Evolutionary conservation across 2,797 vertebrate species (phyloP), one percentile per base, ranked within the genome.

Genomic region (Pitangus sulphuratus): DNA sequence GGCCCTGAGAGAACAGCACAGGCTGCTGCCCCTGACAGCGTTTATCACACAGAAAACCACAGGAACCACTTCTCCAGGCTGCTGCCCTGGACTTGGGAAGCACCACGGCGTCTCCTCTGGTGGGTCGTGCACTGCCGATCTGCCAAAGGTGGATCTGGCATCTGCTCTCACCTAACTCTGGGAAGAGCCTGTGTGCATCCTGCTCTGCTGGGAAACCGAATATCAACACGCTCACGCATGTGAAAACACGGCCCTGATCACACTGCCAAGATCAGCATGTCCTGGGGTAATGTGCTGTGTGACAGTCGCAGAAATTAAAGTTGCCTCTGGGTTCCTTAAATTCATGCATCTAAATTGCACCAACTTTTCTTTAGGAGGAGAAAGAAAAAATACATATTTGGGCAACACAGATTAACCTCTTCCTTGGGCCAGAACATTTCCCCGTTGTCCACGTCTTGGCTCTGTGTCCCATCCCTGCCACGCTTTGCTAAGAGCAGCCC

Each of bases 281-380:
- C 92, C 95, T 37, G 31, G 78, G 77, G 93, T 68, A 28, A 79
- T 25, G 53, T 62, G 84, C 88, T 76, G 72, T 37, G 84, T 84
- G 94, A 88, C 95, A 90, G 89, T 35, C 66, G 2, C 87, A 81
- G 89, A 82, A 93, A 93, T 93, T 78, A 79, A 87, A 93, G 61
- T 85, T 82, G 95, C 94, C 91, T 88, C 91, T 70, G 91, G 87
- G 39, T 58, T 93, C 76, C 83, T 86, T 86, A 86, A 90, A 93
- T 78, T 93, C 58, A 39, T 42, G 69, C 85, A 86, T 93, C 92
- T 79, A n/a, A 90, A 95, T 88, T 21, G 51, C 62, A 87, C 79
- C 76, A 78, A 66, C 79, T 93, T 94, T 86, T 94, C 92, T 92
- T 76, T 17, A 90, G 79, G 33, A 94, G 69, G 39, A 93, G 76